Evolutionary conservation across 2,113 vertebrate genomes (phyloP), one percentile per base, ranked within the genome.

Genomic region (Scomber japonicus): DNA sequence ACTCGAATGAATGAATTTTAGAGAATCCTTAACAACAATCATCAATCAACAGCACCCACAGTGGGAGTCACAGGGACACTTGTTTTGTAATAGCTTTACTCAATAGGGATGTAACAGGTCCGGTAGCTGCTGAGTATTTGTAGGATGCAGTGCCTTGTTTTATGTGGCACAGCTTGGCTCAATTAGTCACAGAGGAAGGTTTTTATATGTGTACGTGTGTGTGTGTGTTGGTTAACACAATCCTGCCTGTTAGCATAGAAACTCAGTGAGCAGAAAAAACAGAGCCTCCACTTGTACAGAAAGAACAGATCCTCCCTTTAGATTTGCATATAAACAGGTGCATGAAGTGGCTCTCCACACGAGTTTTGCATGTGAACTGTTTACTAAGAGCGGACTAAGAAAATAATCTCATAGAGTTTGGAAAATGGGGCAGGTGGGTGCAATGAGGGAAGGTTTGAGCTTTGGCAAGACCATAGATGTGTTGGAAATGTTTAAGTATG

Each of bases 151-250:
- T 31, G 44, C 45, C 60, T 65, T 40, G 27, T 57, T 84, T 80
- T 65, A 75, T 63, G 44, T 24, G 65, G 53, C 16, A 24, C 59
- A 71, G 60, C 61, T 49, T 11, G 45, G 50, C 50, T 63, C 48
- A 81, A 51, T 72, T 57, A 81, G 56, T 68, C 31, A 68, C 67
- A 46, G 40, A 45, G 62, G 31, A 46, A 51, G 62, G 50, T 51
- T 75, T 75, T 75, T 44, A 49, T 59, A 11, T 59, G 45, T 49
- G 35, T 49, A 5, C 4, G 13, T 40, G 14, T 40, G 14, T 56
- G 14, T 56, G 68, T 72, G 59, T 79, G 3, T 80, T 21, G 72
- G 67, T 62, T 24, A 55, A 56, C n/a, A 65, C 45, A 49, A 13
- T 27, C 19, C 16, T 59, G 45, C 11, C 40, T 49, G 19, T 62